phyloP scores from a whole-genome alignment of 1,140 invertebrate species.

The Ladona fulva region DNA sequence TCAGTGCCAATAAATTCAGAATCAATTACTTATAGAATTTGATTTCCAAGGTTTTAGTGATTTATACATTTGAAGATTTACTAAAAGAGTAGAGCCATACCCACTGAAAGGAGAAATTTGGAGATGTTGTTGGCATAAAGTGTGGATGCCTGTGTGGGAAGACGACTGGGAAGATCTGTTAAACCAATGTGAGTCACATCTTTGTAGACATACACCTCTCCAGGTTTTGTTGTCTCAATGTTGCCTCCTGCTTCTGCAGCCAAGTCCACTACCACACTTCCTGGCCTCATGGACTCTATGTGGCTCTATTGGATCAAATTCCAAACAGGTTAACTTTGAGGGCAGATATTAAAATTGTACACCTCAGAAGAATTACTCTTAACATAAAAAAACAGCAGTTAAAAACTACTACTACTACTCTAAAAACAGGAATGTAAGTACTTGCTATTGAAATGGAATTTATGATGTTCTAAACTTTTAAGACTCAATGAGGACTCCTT shows the following conservation, averaged over 20 bases:
- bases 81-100: conserved; percentile 31
- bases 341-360: background rate
- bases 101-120: conserved; percentile 75
- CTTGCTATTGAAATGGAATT: too few relatives aligned
- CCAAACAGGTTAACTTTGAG: background rate
- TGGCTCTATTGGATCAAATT: conserved; percentile 51
- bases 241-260: conserved; percentile 86
- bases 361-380: too few relatives aligned
- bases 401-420: too few relatives aligned
- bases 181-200: conserved; percentile 79
- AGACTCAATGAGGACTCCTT: too few relatives aligned
- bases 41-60: too few relatives aligned
- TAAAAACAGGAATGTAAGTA: too few relatives aligned
- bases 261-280: conserved; percentile 81
- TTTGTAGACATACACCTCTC: conserved; percentile 62
- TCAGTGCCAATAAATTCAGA: too few relatives aligned
- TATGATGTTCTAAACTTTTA: too few relatives aligned
- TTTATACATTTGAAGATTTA: too few relatives aligned
- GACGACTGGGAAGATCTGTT: conserved; percentile 72
- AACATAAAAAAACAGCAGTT: too few relatives aligned
- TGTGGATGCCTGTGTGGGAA: conserved; percentile 78
- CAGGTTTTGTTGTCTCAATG: conserved; percentile 72
- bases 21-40: too few relatives aligned
- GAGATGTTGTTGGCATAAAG: conserved; percentile 87
- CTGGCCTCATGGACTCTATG: conserved; percentile 75